These are phyloP conservation scores for honey bee (Apis mellifera) DNA, from an alignment of 1,140 invertebrate genomes.

Conservation along the genomic window DNA sequence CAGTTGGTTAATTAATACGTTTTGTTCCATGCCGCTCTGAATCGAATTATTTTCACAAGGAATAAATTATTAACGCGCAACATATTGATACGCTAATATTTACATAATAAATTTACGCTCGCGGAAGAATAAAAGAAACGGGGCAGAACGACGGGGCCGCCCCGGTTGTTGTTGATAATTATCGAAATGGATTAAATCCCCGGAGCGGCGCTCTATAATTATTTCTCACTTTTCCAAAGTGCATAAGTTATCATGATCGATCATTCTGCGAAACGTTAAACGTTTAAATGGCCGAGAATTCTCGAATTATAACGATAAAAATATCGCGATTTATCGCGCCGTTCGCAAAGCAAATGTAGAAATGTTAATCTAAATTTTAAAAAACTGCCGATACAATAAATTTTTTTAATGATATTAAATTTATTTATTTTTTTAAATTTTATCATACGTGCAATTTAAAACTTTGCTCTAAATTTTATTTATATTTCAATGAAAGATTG, in stretches of 20 bases:
- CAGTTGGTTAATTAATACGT: conserved; percentile 49
- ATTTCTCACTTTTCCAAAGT: not conserved
- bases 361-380: too few relatives aligned
- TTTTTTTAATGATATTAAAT: too few relatives aligned
- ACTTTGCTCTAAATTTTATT: too few relatives aligned
- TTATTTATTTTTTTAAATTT: too few relatives aligned
- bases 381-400: too few relatives aligned
- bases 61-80: conserved; percentile 46
- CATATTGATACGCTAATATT: conserved; percentile 30
- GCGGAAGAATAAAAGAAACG: conserved; percentile 20
- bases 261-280: not conserved
- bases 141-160: not conserved
- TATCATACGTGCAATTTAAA: too few relatives aligned
- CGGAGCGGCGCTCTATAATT: not conserved
- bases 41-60: conserved; percentile 46
- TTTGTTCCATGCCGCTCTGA: conserved; percentile 21
- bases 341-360: too few relatives aligned
- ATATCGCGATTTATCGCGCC: too few relatives aligned
- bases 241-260: not conserved
- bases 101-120: conserved; percentile 42
- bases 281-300: not conserved
- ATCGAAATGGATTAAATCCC: conserved; percentile 5
- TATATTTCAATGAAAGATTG: too few relatives aligned
- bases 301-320: not conserved
- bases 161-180: not conserved